Percentiles rank a stretch among this genome's conserved stretches.
Conservation (phyloP, 2,797 vertebrate species). For the Dermochelys coriacea region DNA sequence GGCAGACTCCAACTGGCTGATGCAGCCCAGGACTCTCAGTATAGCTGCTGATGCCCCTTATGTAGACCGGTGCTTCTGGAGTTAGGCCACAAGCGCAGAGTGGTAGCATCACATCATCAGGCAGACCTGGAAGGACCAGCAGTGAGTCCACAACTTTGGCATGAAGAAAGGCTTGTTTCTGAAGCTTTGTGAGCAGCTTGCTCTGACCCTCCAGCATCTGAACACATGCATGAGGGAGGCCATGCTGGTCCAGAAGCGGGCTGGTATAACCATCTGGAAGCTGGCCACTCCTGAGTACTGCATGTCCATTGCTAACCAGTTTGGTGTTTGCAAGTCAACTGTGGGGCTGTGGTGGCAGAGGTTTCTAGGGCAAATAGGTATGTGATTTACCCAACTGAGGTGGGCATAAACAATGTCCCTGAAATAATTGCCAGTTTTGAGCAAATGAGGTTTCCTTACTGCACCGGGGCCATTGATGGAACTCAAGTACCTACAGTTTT, state of each 20-base stretch:
- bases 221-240: not conserved
- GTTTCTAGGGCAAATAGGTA: not conserved
- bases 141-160: not conserved
- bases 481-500: no score
- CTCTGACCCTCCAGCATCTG: no score
- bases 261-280: not conserved
- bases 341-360: not conserved
- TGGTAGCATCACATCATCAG: not conserved
- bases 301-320: no score
- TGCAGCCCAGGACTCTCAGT: not conserved
- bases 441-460: not conserved
- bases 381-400: not conserved
- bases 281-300: no score
- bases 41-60: not conserved
- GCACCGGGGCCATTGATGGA: not conserved
- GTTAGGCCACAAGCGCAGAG: not conserved
- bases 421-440: not conserved
- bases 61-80: not conserved
- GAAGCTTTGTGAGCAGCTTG: not conserved
- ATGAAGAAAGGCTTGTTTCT: not conserved
- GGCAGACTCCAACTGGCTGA: not conserved
- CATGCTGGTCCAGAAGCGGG: not conserved
- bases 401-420: no score
- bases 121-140: not conserved
- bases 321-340: not conserved